A percentile compares a stretch with the other conserved stretches of the same genome.
Conservation (phyloP, 2,797 vertebrate genomes). For the Galago senegalensis region DNA sequence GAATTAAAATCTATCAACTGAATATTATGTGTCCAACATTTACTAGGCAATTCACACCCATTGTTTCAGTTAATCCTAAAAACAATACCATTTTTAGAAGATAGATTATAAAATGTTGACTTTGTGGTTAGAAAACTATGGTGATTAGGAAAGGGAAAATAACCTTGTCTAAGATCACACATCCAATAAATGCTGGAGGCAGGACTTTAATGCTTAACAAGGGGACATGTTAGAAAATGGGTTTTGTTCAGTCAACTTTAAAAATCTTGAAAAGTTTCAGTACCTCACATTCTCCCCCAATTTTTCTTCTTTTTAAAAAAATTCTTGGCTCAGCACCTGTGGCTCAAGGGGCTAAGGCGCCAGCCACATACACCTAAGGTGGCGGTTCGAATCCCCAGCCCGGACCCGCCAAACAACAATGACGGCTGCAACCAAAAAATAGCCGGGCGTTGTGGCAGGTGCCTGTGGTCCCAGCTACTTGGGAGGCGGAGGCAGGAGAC, state of each 20-base stretch:
- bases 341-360: too few species aligned
- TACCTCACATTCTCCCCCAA: neutral
- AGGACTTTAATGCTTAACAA: constrained; percentile 13
- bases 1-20: constrained; percentile 13
- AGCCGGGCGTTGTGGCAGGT: too few species aligned
- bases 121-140: constrained; percentile 34
- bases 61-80: neutral
- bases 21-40: neutral
- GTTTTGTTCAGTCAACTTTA: neutral
- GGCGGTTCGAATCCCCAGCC: too few species aligned
- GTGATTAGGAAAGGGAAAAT: neutral
- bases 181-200: neutral
- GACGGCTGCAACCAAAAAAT: too few species aligned
- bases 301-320: neutral
- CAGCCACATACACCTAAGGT: too few species aligned
- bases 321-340: neutral
- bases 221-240: neutral
- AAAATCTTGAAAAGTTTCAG: neutral
- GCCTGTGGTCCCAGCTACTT: too few species aligned
- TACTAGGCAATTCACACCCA: neutral
- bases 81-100: neutral
- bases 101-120: constrained; percentile 7
- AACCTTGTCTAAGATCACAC: neutral
- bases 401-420: too few species aligned
- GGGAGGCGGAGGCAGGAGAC: too few species aligned